These are phyloP conservation scores for Apostichopus japonicus DNA, from an alignment of 35 echinoderm and acorn worm species.

Conservation along the genomic window DNA sequence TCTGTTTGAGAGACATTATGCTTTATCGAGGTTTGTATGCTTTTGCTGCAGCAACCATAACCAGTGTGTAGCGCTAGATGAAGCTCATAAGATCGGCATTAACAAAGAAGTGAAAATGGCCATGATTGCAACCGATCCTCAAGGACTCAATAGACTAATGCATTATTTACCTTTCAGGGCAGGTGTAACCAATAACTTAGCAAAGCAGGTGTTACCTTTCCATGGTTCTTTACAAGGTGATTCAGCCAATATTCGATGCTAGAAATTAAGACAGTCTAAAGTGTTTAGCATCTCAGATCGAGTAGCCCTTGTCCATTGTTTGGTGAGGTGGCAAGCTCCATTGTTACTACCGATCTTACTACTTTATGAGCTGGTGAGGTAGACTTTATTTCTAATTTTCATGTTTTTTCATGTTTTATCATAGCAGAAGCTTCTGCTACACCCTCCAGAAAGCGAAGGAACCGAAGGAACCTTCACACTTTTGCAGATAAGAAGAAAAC, in stretches of 20 bases:
- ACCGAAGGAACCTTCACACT: constrained; percentile 17
- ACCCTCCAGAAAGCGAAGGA: neutral
- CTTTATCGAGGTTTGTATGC: constrained; percentile 6
- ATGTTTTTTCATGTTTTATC: constrained; percentile 40
- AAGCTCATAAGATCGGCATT: constrained; percentile 80
- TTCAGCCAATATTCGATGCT: neutral
- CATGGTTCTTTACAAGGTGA: neutral
- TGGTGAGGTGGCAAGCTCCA: neutral
- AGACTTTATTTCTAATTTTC: constrained; percentile 3
- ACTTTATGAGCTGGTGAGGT: constrained; percentile 2
- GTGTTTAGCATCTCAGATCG: neutral
- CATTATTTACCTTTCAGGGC: constrained; percentile 42
- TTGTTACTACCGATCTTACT: constrained; percentile 15
- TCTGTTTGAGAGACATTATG: neutral
- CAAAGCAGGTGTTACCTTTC: neutral
- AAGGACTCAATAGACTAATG: constrained; percentile 12
- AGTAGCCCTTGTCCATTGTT: neutral
- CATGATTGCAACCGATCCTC: constrained; percentile 22
- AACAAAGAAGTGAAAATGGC: constrained; percentile 74
- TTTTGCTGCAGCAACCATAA: constrained; percentile 62
- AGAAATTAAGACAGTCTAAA: neutral
- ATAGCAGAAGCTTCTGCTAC: neutral
- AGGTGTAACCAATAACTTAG: constrained; percentile 2
- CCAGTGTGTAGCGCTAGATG: constrained; percentile 66
- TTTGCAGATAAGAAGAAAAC: constrained; percentile 20